phyloP scores from a whole-genome alignment of 2,888 invertebrate genomes.

The Pegoplata infirma region DNA sequence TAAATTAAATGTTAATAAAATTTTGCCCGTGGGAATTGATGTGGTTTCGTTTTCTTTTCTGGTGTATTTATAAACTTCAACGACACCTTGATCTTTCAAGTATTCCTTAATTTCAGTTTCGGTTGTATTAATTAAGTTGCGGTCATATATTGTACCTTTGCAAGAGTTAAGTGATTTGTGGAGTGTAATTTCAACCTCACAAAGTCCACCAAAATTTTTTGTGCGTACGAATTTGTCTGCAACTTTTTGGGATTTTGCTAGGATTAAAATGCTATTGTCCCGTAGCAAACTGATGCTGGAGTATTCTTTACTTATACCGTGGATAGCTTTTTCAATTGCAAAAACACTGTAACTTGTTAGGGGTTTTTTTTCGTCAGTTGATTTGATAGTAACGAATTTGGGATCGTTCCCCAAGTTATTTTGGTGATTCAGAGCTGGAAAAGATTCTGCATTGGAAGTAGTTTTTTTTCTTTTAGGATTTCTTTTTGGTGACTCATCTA shows the following conservation, averaged over 20 bases:
- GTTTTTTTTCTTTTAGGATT: not conserved
- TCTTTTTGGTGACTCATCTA: not conserved
- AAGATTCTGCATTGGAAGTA: not conserved
- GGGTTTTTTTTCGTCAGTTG: not conserved
- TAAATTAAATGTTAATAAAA: too few species aligned
- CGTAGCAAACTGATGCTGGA: not conserved
- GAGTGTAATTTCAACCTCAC: not conserved
- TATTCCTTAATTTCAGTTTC: not conserved
- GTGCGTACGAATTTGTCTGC: not conserved
- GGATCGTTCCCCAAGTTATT: not conserved
- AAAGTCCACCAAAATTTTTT: not conserved
- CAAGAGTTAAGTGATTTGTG: not conserved
- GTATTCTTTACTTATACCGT: not conserved
- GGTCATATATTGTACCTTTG: constrained; percentile 3
- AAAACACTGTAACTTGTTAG: not conserved
- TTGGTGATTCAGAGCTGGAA: not conserved
- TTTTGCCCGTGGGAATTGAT: too few species aligned
- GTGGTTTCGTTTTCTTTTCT: too few species aligned
- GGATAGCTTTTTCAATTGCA: too few species aligned
- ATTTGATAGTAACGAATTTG: not conserved
- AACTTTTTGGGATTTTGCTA: not conserved
- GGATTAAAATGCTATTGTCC: not conserved
- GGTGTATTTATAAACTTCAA: too few species aligned
- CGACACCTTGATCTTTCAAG: not conserved
- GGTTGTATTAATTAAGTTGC: not conserved